Base-by-base conservation (phyloP, 2,888 invertebrate species). In the Drosophila paracracens region DNA sequence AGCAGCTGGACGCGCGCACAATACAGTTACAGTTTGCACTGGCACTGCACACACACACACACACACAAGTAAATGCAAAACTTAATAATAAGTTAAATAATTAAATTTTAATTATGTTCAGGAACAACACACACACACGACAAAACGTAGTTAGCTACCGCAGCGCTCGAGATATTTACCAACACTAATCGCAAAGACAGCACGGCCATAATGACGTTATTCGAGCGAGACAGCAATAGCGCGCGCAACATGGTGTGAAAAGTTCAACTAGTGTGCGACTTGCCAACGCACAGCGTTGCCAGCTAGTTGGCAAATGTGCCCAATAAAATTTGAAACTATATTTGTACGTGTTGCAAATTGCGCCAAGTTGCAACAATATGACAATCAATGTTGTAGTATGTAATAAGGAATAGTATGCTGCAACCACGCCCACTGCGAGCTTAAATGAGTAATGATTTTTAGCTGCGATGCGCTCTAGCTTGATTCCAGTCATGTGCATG, bases 31-130 rank as follows among this genome's bases (percentile, higher is more conserved):
- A 69, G 38, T 46, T 16, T 25, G 46, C 46, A 46, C 46, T 59
- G 58, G 59, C 70, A 67, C 51, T 29, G 25, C 46, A 48, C 57
- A 67, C n/a, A 40, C 21, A 43, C 13, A 21, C 21, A 13, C 21
- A 6, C 71, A 73, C 58, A 68, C 70, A 64, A 60, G 54, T 66
- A 51, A 68, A 68, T 68, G 70, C 88, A 71, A 70, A 85, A 85
- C 85, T 86, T 85, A 88, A 85, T 88, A 82, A 85, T 83, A 88
- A 85, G 80, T 82, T 78, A 85, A 88, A 85, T 85, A 85, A 85
- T 85, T 85, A 76, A 83, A 82, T 83, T 85, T 83, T 82, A 85
- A 84, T 84, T 88, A 84, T 88, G 82, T 84, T 81, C 43, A 80
- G 81, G 83, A 84, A 65, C 62, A 25, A 70, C 46, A 46, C 82